Conservation (phyloP, 2,113 vertebrate species). For the Pogona vitticeps region DNA sequence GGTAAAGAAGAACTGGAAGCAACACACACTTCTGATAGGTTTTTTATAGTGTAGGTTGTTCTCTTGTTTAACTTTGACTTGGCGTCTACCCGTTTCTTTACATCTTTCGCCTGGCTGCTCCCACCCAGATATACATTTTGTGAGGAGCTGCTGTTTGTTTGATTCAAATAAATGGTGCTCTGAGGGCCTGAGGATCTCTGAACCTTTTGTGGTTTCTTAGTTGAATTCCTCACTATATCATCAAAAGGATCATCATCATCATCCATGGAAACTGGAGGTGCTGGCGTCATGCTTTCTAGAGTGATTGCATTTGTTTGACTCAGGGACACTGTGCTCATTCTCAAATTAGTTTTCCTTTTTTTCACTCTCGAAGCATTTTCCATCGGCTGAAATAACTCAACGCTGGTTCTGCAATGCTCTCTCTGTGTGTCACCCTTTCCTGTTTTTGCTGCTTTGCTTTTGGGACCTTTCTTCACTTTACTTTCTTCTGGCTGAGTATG, state of each 20-base stretch:
- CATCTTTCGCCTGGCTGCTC: background rate
- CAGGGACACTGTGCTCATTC: background rate
- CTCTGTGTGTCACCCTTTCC: slow-evolving; percentile 17
- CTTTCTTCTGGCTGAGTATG: slow-evolving; percentile 12
- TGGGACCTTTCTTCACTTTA: slow-evolving; percentile 29
- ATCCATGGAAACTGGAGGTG: background rate
- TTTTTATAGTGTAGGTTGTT: background rate
- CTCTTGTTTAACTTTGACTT: slow-evolving; percentile 19
- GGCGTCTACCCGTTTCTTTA: background rate
- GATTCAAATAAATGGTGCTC: background rate
- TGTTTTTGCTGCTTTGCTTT: slow-evolving; percentile 5
- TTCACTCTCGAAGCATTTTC: background rate
- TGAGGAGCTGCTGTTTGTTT: background rate
- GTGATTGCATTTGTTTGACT: slow-evolving; percentile 15
- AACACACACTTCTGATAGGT: background rate
- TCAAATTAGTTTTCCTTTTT: slow-evolving; percentile 25
- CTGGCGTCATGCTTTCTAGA: background rate
- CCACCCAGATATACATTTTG: slow-evolving; percentile 5
- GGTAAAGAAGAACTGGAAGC: background rate
- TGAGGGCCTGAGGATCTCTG: slow-evolving; percentile 3
- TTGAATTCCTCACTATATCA: background rate
- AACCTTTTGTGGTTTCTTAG: slow-evolving; percentile 48
- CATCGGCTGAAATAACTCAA: background rate
- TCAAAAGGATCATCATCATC: background rate
- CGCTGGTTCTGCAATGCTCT: background rate